Conservation (phyloP, 2,888 invertebrate species). For the Phaonia tiefii region DNA sequence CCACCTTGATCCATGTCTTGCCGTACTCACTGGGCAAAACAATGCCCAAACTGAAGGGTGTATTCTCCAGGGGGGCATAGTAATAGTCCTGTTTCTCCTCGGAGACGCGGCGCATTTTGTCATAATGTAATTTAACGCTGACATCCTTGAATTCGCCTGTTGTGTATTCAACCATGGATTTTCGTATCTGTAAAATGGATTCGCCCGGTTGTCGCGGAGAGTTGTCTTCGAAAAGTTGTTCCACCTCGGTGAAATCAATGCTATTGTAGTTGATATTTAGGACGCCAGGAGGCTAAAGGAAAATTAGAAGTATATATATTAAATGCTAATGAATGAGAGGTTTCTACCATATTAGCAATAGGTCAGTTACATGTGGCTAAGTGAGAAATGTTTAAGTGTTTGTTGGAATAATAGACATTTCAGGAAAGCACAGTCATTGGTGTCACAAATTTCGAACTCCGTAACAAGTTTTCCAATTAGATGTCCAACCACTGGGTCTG, state of each 20-base stretch:
- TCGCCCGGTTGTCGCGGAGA: slow-evolving; percentile 85
- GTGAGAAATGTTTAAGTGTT: no score
- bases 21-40: slow-evolving; percentile 90
- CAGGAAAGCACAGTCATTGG: no score
- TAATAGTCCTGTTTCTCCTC: slow-evolving; percentile 91
- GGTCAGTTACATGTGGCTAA: no score
- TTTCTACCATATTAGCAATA: not conserved
- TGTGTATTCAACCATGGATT: slow-evolving; percentile 86
- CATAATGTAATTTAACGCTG: slow-evolving; percentile 90
- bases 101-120: slow-evolving; percentile 91
- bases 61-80: slow-evolving; percentile 89
- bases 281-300: slow-evolving; percentile 71
- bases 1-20: slow-evolving; percentile 84
- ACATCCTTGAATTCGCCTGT: slow-evolving; percentile 85
- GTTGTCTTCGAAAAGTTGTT: slow-evolving; percentile 88
- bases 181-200: slow-evolving; percentile 82
- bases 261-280: slow-evolving; percentile 97
- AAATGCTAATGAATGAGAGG: not conserved
- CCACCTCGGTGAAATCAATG: slow-evolving; percentile 96
- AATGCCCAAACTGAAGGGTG: slow-evolving; percentile 93
- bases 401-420: no score
- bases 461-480: no score
- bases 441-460: no score
- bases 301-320: not conserved
- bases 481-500: no score